These are phyloP conservation scores for Fragum sueziense DNA, from an alignment of 2,888 invertebrate genomes.

Conservation along the genomic window DNA sequence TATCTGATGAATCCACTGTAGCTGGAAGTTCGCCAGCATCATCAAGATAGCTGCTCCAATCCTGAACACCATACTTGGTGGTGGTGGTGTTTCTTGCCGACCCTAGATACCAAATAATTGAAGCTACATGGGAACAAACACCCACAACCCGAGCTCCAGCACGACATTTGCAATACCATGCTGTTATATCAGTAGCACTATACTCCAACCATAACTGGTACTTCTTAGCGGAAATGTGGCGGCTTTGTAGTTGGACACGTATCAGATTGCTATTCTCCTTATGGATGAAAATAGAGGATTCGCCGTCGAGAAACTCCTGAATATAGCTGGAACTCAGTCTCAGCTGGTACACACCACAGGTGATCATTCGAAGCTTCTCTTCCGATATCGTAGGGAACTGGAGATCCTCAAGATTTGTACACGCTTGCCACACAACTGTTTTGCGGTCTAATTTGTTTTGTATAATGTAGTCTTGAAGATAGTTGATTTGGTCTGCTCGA, in stretches of 20 bases:
- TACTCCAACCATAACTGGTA: slow-evolving; percentile 41
- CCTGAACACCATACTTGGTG: too few relatives aligned
- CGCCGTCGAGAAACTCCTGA: slow-evolving; percentile 37
- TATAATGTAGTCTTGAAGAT: slow-evolving; percentile 19
- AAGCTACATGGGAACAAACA: slow-evolving; percentile 43
- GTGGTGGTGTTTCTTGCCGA: too few relatives aligned
- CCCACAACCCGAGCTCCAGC: slow-evolving; percentile 42
- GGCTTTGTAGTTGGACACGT: slow-evolving; percentile 35
- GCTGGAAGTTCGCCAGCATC: too few relatives aligned
- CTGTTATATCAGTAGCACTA: slow-evolving; percentile 2
- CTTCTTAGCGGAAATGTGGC: slow-evolving; percentile 36
- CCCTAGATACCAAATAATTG: slow-evolving; percentile 39
- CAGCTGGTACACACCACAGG: slow-evolving; percentile 45
- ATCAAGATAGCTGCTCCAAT: too few relatives aligned
- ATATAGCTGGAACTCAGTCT: slow-evolving; percentile 40
- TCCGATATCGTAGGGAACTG: slow-evolving; percentile 40
- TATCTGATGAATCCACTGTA: too few relatives aligned
- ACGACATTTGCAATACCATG: slow-evolving; percentile 49
- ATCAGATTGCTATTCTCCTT: slow-evolving; percentile 24
- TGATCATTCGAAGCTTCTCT: slow-evolving; percentile 20
- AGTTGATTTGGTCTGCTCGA: neutral
- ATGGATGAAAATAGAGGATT: slow-evolving; percentile 24
- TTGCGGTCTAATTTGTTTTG: slow-evolving; percentile 13
- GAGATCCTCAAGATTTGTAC: neutral
- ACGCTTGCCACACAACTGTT: neutral